These are phyloP conservation scores for Ameiurus melas DNA, from an alignment of 2,113 vertebrate genomes.

Conservation along the genomic window DNA sequence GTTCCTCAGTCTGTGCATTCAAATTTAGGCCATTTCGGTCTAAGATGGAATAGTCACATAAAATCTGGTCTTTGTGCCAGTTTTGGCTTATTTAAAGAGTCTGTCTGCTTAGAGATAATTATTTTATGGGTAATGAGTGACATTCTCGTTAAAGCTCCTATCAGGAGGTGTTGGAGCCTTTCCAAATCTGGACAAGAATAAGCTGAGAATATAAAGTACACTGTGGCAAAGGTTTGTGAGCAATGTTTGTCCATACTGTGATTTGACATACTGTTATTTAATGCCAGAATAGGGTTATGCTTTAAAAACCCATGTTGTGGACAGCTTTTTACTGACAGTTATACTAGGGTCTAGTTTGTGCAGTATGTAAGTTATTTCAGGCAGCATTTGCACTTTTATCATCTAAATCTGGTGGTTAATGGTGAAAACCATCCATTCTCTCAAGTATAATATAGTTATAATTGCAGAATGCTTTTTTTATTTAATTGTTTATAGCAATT, in stretches of 20 bases:
- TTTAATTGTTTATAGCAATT: not conserved
- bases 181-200: not conserved
- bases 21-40: conserved; percentile 6
- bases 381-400: not conserved
- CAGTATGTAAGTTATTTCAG: not conserved
- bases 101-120: conserved; percentile 36
- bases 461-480: not conserved
- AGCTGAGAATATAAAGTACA: not conserved
- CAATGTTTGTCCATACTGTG: not conserved
- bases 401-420: not conserved
- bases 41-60: conserved; percentile 35
- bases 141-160: conserved; percentile 36
- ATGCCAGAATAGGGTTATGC: not conserved
- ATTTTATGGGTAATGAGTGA: conserved; percentile 39
- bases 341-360: not conserved
- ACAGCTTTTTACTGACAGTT: not conserved
- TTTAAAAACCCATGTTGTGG: not conserved
- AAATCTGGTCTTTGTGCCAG: conserved; percentile 6
- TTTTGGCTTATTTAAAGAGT: conserved; percentile 46
- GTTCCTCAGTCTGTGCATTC: conserved; percentile 21
- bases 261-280: not conserved
- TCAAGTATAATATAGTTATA: not conserved
- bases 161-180: conserved; percentile 12
- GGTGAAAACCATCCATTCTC: not conserved
- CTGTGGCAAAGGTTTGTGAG: not conserved